A percentile compares a stretch with the other conserved stretches of the same genome.
phyloP scores from a whole-genome alignment of 2,113 vertebrate genomes.

The Numenius arquata region DNA sequence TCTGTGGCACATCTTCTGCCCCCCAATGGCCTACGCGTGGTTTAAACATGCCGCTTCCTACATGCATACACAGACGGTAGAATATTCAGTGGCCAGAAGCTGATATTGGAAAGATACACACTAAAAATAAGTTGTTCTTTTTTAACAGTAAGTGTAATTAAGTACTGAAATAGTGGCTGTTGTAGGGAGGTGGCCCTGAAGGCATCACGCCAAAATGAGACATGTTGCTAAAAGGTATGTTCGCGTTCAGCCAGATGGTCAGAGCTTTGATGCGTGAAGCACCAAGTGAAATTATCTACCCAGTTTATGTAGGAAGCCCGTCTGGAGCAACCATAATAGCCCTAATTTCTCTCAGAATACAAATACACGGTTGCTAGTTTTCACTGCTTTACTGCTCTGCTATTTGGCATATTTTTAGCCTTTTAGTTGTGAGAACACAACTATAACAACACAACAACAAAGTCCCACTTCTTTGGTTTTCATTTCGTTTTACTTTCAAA shows the following conservation, averaged over 20 bases:
- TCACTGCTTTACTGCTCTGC: not conserved
- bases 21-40: not conserved
- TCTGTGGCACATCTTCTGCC: not conserved
- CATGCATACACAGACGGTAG: not conserved
- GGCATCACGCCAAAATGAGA: not conserved
- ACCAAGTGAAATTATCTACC: conserved; percentile 32
- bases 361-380: not conserved
- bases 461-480: not conserved
- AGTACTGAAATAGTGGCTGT: not conserved
- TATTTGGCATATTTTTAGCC: not conserved
- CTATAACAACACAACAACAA: not conserved
- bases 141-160: not conserved
- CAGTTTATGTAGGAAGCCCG: not conserved
- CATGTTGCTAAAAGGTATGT: conserved; percentile 38
- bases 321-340: conserved; percentile 11
- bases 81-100: not conserved
- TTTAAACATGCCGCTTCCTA: not conserved
- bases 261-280: conserved; percentile 14
- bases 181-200: not conserved
- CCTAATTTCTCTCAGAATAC: conserved; percentile 13
- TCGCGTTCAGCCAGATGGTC: conserved; percentile 37
- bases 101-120: not conserved
- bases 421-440: not conserved
- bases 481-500: not conserved
- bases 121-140: conserved; percentile 33